phyloP scores from a whole-genome alignment of 2,888 invertebrate genomes.

The Aquatica leii region DNA sequence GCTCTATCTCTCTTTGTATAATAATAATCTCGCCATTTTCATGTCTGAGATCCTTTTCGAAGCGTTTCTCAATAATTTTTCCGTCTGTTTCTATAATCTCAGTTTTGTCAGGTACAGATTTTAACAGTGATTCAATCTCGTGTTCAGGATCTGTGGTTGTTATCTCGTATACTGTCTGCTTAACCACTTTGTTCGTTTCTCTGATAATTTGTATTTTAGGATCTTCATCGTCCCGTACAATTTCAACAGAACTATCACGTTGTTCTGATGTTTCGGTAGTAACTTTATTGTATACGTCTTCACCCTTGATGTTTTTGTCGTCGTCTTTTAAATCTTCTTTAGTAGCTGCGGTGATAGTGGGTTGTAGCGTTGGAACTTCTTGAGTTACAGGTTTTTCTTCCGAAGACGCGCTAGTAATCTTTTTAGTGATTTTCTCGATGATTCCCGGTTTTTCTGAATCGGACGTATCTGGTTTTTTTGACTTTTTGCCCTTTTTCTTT shows the following conservation, averaged over 20 bases:
- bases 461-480: slow-evolving; percentile 8
- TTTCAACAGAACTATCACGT: neutral
- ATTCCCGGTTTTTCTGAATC: slow-evolving; percentile 20
- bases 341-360: no score
- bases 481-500: slow-evolving; percentile 20
- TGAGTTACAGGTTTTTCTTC: no score
- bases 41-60: neutral
- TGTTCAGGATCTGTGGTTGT: slow-evolving; percentile 1
- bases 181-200: slow-evolving; percentile 3
- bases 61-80: no score
- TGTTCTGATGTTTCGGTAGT: neutral
- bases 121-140: neutral
- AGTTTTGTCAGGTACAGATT: neutral
- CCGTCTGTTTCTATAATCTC: neutral
- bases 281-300: neutral
- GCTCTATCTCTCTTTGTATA: neutral
- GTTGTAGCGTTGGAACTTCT: no score
- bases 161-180: neutral
- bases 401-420: slow-evolving; percentile 14
- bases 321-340: no score
- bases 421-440: slow-evolving; percentile 32
- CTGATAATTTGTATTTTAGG: neutral
- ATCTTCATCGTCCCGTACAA: neutral
- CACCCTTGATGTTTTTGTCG: neutral
- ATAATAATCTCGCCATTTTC: slow-evolving; percentile 5